phyloP scores from a whole-genome alignment of 2,113 vertebrate genomes.

The Columba janthina region DNA sequence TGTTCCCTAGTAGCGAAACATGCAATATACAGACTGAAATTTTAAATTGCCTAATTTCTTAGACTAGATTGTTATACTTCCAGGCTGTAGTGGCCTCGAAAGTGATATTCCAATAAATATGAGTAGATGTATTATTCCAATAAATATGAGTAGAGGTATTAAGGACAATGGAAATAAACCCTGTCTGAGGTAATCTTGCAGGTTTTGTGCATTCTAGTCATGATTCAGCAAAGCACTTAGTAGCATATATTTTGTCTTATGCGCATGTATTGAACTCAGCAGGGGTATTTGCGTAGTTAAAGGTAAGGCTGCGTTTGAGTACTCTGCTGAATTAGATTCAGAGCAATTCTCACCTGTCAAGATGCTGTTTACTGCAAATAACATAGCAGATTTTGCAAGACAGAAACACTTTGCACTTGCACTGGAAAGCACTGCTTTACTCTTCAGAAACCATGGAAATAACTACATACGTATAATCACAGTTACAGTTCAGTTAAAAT shows the following conservation, averaged over 20 bases:
- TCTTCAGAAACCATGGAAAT: not conserved
- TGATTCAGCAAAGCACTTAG: not conserved
- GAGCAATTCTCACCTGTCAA: not conserved
- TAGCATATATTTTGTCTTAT: not conserved
- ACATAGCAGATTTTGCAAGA: not conserved
- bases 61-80: not conserved
- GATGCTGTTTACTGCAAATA: not conserved
- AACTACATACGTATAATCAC: not conserved
- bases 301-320: not conserved
- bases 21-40: not conserved
- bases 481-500: not conserved
- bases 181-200: not conserved
- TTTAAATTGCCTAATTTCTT: not conserved
- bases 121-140: not conserved
- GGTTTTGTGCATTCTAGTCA: not conserved
- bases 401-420: fast-evolving
- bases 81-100: not conserved
- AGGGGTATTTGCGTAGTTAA: not conserved
- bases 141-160: not conserved
- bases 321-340: not conserved
- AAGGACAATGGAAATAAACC: not conserved
- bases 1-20: not conserved
- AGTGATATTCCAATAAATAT: not conserved
- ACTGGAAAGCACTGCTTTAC: not conserved
- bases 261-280: not conserved